phyloP scores from a whole-genome alignment of 2,113 vertebrate species.

The Rhea pennata region DNA sequence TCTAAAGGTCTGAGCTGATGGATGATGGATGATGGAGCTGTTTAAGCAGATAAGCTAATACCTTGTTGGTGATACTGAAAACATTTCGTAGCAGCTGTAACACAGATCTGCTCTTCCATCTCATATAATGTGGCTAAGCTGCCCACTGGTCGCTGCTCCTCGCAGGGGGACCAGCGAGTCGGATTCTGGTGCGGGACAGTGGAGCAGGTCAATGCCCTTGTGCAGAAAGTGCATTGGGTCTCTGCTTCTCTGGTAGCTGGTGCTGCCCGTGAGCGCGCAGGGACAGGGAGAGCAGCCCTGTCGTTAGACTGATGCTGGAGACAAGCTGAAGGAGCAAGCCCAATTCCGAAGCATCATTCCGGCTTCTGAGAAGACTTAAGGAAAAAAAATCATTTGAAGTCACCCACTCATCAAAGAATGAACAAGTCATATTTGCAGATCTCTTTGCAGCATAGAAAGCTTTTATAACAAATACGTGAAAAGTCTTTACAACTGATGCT shows the following conservation, averaged over 20 bases:
- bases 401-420: not conserved
- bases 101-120: not conserved
- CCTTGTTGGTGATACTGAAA: not conserved
- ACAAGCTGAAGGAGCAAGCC: not conserved
- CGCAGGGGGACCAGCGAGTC: not conserved
- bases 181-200: too few species aligned
- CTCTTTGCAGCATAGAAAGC: not conserved
- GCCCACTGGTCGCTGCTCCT: not conserved
- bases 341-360: not conserved
- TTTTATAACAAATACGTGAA: not conserved
- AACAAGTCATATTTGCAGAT: not conserved
- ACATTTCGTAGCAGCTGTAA: not conserved
- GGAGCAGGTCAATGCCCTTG: too few species aligned
- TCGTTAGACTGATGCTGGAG: not conserved
- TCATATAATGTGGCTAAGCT: not conserved
- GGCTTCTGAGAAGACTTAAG: not conserved
- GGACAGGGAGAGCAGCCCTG: not conserved
- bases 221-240: not conserved
- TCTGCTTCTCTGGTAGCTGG: not conserved
- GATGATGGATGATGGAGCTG: not conserved
- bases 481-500: not conserved
- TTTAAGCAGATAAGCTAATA: not conserved
- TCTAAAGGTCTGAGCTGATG: not conserved
- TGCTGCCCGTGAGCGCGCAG: rapidly evolving
- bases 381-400: not conserved